Base-by-base conservation (phyloP, 35 echinoderm and acorn worm species). In the Apostichopus parvimensis region DNA sequence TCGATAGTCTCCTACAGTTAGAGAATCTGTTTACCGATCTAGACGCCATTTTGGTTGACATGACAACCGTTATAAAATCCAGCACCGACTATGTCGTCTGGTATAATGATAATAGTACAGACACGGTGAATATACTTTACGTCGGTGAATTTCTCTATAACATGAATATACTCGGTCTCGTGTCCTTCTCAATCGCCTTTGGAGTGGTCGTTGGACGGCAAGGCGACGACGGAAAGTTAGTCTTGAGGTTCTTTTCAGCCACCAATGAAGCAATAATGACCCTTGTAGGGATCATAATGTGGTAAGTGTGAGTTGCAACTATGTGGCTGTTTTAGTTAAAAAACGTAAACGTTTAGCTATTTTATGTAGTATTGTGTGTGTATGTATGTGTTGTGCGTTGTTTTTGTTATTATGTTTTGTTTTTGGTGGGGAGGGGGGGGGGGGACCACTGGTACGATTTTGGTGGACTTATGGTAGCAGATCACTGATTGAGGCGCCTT, bases 81-180 rank as follows among this genome's bases (percentile, higher is more conserved):
- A 92, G 56, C 53, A 77, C 83, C 11, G 92, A 95, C 54, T 94
- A 98, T 66, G 85, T 79, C 5, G 61, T 95, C 20, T 86, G 64
- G 34, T 90, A 95, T 68, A 82, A 65, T 26, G 78, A 84, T 11
- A 93, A 91, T 56, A 58, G 78, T 54, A 90, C 86, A 17, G 88
- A 89, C 4, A 91, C 87, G 20, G 62, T 73, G 1, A 73, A 90
- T 53, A 92, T 80, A 4, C 20, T 58, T 1, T 96, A 94, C 86
- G 91, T 61, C 8, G 95, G 93, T 9, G 75, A 66, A 24, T 96
- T 93, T 54, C 91, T 91, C 5, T 96, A 94, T 80, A 94, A 89
- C 45, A 99, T 99, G 97, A 99, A 99, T 73, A 99, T 99, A 66
- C 87, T 99, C n/a, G 97, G 97, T 25, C 91, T 99, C 54, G 97